phyloP scores from a whole-genome alignment of 2,888 invertebrate genomes.

The Calliopum simillimum region DNA sequence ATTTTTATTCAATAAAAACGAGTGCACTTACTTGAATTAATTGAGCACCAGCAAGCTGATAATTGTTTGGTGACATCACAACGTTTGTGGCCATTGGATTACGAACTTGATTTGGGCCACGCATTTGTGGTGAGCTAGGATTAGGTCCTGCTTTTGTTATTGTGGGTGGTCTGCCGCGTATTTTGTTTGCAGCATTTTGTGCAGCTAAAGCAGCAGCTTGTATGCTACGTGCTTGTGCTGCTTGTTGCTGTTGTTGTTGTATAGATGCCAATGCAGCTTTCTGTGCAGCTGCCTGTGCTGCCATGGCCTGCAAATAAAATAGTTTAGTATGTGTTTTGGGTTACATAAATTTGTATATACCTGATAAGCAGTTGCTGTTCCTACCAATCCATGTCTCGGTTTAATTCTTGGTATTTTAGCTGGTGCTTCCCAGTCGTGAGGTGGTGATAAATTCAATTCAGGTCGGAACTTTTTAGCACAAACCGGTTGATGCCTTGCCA shows the following conservation, averaged over 20 bases:
- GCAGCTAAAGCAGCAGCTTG: conserved; percentile 64
- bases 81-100: conserved; percentile 60
- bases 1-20: background rate
- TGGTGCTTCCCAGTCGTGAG: conserved; percentile 92
- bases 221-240: conserved; percentile 61
- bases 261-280: conserved; percentile 65
- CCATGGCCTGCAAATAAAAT: conserved; percentile 61
- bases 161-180: conserved; percentile 62
- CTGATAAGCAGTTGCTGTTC: conserved; percentile 68
- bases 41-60: conserved; percentile 64
- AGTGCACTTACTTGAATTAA: conserved; percentile 51
- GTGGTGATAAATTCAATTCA: conserved; percentile 86
- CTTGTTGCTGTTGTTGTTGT: conserved; percentile 63
- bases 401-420: conserved; percentile 84
- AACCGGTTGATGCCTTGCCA: conserved; percentile 87
- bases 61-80: conserved; percentile 65
- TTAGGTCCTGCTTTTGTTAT: conserved; percentile 53
- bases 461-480: conserved; percentile 92
- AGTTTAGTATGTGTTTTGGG: background rate
- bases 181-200: conserved; percentile 61
- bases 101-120: conserved; percentile 58
- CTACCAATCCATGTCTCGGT: conserved; percentile 66
- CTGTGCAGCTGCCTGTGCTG: conserved; percentile 67
- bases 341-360: conserved; percentile 45
- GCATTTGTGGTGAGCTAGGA: conserved; percentile 51